Evolutionary conservation across 2,797 vertebrate species (phyloP), one percentile per base, ranked within the genome.

Genomic region (Amblyopsis hoosieri): DNA sequence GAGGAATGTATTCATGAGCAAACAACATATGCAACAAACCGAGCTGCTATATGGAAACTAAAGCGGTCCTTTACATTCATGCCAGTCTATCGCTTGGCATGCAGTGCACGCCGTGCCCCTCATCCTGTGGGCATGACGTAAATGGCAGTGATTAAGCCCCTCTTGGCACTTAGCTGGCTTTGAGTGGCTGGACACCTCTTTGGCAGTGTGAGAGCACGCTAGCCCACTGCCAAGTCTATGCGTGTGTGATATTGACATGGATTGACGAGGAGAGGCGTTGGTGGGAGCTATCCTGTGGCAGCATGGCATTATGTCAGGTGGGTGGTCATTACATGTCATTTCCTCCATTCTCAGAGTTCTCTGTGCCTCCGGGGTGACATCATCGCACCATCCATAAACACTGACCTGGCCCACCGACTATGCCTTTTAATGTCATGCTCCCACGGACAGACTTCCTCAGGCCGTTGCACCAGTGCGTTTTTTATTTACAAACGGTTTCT

Each of bases 131-230:
- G 81, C 79, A 68, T 13, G 78, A 66, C 78, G 78, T 76, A 66
- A 85, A 88, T 71, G 60, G 64, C 69, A 42, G 66, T 54, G 69
- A 73, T 81, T 72, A 75, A 82, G 76, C 68, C 70, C 69, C 60
- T 62, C 60, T 67, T 60, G 62, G 54, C 71, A 69, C 74, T 37
- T 81, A 80, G 78, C 62, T 72, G 72, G 12, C 66, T 67, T 37
- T 75, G 74, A 83, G 79, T 69, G 79, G 75, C 70, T 14, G 50
- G 80, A 80, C 77, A 72, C 69, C 77, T 86, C 69, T 72, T 80
- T 84, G 83, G 85, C 81, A 79, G 2, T 55, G 75, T 58, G 58
- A 15, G 58, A 65, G 64, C 78, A 67, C 71, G 77, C 47, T 29
- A 13, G 57, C 31, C 10, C 8, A 49, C 65, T 64, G 75, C 76